phyloP scores from a whole-genome alignment of 2,113 vertebrate genomes.

The Anhinga rufa region DNA sequence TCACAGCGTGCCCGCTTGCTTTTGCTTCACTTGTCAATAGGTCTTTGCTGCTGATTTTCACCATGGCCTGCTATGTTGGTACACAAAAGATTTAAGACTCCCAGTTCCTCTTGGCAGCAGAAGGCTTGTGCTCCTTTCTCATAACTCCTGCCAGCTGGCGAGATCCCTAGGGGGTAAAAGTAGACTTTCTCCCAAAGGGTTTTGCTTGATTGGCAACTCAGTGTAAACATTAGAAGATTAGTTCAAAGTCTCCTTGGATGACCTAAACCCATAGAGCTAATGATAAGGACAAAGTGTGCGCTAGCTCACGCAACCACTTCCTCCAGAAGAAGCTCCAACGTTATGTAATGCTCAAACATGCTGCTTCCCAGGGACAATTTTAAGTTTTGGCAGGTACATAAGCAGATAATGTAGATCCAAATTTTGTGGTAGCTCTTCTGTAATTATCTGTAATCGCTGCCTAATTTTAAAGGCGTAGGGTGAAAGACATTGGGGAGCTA shows the following conservation, averaged over 20 bases:
- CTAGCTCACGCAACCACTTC: neutral
- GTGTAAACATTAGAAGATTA: neutral
- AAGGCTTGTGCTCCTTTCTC: neutral
- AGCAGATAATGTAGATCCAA: neutral
- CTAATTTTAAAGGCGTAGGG: neutral
- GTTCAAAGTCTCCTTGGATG: conserved; percentile 10
- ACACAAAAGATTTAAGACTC: neutral
- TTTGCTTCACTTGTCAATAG: neutral
- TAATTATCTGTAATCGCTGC: neutral
- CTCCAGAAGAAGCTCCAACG: neutral
- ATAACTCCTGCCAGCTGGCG: conserved; percentile 22
- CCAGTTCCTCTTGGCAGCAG: neutral
- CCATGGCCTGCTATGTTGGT: neutral
- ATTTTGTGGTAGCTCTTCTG: neutral
- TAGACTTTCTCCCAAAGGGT: conserved; percentile 25
- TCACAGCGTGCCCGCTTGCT: neutral
- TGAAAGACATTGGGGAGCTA: neutral
- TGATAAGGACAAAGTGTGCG: neutral
- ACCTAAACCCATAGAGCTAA: neutral
- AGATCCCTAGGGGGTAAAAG: neutral
- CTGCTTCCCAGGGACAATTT: neutral
- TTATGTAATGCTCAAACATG: neutral
- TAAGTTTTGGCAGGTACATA: neutral
- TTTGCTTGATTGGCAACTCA: neutral
- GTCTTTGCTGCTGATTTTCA: neutral